Percentiles rank a stretch among this genome's conserved stretches.
These are phyloP conservation scores for Bilobella aurantiaca DNA, from an alignment of 1,140 invertebrate species.

Conservation along the genomic window DNA sequence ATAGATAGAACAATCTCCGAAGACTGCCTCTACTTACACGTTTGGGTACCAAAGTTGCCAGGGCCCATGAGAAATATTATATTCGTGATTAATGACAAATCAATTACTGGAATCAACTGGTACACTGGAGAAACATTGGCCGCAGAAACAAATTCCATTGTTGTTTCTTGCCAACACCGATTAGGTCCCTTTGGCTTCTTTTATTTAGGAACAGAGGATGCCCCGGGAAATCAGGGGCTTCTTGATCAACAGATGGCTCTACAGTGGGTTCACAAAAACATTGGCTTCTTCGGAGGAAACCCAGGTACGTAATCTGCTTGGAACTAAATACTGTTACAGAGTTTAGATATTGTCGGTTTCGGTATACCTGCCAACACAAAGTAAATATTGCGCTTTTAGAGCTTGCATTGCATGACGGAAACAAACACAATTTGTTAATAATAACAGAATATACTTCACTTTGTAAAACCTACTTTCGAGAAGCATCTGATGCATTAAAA, in stretches of 20 bases:
- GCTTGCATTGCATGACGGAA: too few relatives aligned
- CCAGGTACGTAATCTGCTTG: neutral
- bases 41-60: conserved; percentile 71
- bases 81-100: conserved; percentile 77
- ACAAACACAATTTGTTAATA: too few relatives aligned
- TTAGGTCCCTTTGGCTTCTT: conserved; percentile 83
- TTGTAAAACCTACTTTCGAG: too few relatives aligned
- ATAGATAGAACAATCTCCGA: conserved; percentile 82
- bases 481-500: neutral
- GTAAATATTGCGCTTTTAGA: too few relatives aligned
- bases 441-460: too few relatives aligned
- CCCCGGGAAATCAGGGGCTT: conserved; percentile 8
- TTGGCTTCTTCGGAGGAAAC: conserved; percentile 2
- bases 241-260: neutral
- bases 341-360: too few relatives aligned
- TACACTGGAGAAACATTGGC: conserved; percentile 79
- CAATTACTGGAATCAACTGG: conserved; percentile 65
- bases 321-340: too few relatives aligned
- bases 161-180: conserved; percentile 80
- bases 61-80: conserved; percentile 41
- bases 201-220: conserved; percentile 51
- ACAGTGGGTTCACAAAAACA: conserved; percentile 2
- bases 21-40: conserved; percentile 84
- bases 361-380: too few relatives aligned
- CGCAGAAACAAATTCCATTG: conserved; percentile 68